Conservation (phyloP, 2,113 vertebrate genomes). For the Odocoileus virginianus region DNA sequence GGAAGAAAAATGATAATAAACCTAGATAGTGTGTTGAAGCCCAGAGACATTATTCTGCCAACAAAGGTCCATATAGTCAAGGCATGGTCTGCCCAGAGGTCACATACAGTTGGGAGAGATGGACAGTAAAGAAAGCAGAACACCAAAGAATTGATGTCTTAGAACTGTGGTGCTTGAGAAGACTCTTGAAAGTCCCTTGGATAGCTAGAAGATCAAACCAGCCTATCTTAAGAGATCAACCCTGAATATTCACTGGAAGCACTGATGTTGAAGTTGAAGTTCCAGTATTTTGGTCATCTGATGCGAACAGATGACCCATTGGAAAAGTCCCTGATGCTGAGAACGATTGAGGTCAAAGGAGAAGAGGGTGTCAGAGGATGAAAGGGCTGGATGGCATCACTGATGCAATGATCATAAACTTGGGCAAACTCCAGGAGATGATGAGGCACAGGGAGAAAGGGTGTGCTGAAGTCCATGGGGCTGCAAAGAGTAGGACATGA, state of each 20-base stretch:
- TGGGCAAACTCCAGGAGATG: not conserved
- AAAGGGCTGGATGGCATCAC: fast-evolving
- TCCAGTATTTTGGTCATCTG: not conserved
- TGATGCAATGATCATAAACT: not conserved
- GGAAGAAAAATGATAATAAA: not conserved
- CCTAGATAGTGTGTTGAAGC: not conserved
- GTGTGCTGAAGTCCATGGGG: not conserved
- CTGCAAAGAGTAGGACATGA: not conserved
- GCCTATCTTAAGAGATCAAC: not conserved
- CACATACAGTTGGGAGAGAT: not conserved
- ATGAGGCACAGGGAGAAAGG: not conserved
- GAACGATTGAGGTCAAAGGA: not conserved
- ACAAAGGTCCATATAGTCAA: not conserved
- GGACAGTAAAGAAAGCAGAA: not conserved
- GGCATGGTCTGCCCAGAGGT: not conserved
- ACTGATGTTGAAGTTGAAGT: not conserved
- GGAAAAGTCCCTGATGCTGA: not conserved
- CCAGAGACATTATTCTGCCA: not conserved
- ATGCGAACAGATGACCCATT: not conserved
- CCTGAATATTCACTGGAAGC: not conserved
- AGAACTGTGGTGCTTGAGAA: not conserved
- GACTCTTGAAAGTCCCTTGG: not conserved
- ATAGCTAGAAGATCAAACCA: not conserved
- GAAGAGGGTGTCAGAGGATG: not conserved
- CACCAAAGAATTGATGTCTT: not conserved